Conservation (phyloP, 2,888 invertebrate genomes). For the Callinectes sapidus region DNA sequence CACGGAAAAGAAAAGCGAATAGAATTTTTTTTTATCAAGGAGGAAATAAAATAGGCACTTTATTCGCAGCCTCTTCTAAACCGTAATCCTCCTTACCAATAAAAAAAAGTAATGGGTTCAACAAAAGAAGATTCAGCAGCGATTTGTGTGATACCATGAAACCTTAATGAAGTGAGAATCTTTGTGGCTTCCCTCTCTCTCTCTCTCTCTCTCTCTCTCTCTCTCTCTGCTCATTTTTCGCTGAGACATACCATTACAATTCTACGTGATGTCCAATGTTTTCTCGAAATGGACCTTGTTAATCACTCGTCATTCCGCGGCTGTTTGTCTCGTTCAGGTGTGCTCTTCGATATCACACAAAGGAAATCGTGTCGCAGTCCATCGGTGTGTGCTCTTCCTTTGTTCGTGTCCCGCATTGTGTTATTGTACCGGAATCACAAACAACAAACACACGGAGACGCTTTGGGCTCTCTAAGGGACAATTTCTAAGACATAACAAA, state of each 20-base stretch:
- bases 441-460: neutral
- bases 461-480: too few relatives aligned
- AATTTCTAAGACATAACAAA: too few relatives aligned
- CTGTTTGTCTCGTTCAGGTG: neutral
- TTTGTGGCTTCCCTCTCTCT: neutral
- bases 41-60: neutral
- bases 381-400: neutral
- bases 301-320: neutral
- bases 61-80: neutral
- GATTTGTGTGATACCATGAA: neutral
- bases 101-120: neutral
- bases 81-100: neutral
- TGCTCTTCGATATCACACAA: neutral
- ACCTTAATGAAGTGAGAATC: neutral
- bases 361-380: neutral
- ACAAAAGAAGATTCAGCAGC: neutral
- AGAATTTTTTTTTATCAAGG: neutral
- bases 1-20: neutral
- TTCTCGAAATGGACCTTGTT: neutral
- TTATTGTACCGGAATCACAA: neutral
- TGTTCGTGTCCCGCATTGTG: neutral
- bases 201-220: constrained; percentile 25
- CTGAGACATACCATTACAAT: neutral
- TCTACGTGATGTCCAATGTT: neutral
- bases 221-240: neutral